These are phyloP conservation scores for Porphyrio hochstetteri DNA, from an alignment of 2,113 vertebrate species.

Conservation along the genomic window DNA sequence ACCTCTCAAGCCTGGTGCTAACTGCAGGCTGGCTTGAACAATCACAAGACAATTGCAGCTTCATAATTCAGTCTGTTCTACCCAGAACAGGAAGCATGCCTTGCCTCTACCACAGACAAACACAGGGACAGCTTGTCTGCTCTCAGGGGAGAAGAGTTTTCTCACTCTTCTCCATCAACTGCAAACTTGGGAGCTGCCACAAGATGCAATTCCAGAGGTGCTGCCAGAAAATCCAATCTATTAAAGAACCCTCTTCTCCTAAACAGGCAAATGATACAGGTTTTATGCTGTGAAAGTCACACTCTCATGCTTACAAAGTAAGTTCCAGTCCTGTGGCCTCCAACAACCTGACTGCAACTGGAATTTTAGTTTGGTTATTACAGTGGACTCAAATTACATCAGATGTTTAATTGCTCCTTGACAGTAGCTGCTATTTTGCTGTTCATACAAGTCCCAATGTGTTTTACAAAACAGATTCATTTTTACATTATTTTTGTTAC, in stretches of 20 bases:
- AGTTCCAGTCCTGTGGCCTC: neutral
- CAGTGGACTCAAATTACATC: neutral
- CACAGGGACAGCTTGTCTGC: no score
- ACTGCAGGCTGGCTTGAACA: neutral
- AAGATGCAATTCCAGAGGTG: neutral
- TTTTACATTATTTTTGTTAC: neutral
- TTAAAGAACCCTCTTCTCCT: neutral
- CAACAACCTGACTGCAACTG: neutral
- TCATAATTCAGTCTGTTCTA: neutral
- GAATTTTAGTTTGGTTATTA: neutral
- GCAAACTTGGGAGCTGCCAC: neutral
- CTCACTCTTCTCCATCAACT: neutral
- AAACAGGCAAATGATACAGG: neutral
- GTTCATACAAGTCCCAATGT: neutral
- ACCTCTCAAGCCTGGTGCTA: neutral
- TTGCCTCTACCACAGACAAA: neutral
- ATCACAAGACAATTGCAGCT: neutral
- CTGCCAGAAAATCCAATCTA: neutral
- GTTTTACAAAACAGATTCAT: neutral
- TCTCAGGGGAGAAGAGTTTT: neutral
- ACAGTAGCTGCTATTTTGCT: neutral
- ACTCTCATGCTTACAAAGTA: neutral
- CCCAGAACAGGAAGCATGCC: neutral
- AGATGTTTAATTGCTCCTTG: neutral
- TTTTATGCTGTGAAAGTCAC: neutral